Evolutionary conservation across 2,113 vertebrate species (phyloP).

Genomic region (Fulica atra): DNA sequence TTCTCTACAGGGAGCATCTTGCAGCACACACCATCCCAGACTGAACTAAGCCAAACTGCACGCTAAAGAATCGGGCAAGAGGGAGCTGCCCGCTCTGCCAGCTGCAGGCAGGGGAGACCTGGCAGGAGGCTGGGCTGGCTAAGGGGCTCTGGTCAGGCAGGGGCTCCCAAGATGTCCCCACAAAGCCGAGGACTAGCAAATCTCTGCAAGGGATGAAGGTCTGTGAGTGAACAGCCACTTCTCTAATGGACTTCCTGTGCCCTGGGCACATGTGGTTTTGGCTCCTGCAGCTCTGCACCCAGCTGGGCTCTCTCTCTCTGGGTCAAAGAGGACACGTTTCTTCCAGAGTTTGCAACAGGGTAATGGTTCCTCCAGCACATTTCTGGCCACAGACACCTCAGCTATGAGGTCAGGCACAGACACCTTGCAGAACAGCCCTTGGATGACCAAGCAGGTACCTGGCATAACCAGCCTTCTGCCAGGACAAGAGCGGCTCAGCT

Average conservation of each 20-base stretch:
- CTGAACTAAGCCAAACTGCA: not conserved
- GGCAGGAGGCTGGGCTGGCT: not conserved
- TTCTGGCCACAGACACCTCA: not conserved
- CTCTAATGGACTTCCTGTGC: not conserved
- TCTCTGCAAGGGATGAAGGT: not conserved
- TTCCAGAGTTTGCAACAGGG: not conserved
- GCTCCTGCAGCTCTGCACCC: not conserved
- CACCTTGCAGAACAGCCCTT: not conserved
- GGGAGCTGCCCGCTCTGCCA: not conserved
- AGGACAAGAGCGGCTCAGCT: not conserved
- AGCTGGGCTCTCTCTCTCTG: not conserved
- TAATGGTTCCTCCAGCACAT: not conserved
- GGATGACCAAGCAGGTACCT: not conserved
- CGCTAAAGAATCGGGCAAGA: not conserved
- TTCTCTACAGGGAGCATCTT: not conserved
- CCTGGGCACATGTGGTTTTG: rapidly evolving
- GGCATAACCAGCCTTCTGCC: not conserved
- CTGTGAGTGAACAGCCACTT: not conserved
- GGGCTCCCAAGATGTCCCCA: not conserved
- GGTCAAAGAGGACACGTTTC: not conserved
- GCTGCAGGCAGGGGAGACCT: not conserved
- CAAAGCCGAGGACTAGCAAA: not conserved
- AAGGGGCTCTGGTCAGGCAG: not conserved
- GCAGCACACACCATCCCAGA: not conserved
- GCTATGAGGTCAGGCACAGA: not conserved